Conservation (phyloP, 2,888 invertebrate species). For the Agriopis leucophaearia region DNA sequence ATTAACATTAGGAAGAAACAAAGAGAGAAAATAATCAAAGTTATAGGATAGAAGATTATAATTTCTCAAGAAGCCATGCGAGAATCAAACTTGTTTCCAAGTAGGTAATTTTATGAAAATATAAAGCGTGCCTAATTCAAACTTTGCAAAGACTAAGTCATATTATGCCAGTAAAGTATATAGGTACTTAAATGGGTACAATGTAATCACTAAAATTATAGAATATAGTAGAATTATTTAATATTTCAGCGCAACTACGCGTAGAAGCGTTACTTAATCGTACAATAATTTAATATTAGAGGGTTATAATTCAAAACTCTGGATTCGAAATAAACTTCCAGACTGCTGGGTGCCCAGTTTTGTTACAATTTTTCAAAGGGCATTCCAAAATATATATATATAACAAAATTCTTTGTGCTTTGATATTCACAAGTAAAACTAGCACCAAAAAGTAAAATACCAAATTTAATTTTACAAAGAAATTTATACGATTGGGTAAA, state of each 20-base stretch:
- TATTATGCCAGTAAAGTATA: slow-evolving; percentile 80
- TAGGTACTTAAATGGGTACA: slow-evolving; percentile 81
- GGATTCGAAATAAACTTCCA: slow-evolving; percentile 76
- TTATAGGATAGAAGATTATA: slow-evolving; percentile 44
- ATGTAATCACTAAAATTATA: slow-evolving; percentile 84
- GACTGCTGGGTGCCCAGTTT: slow-evolving; percentile 71
- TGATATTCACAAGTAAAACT: slow-evolving; percentile 10
- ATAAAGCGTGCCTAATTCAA: slow-evolving; percentile 77
- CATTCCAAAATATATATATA: slow-evolving; percentile 4
- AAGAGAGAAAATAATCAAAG: slow-evolving; percentile 41
- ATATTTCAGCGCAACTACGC: slow-evolving; percentile 83
- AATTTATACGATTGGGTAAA: slow-evolving; percentile 30
- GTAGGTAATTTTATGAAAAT: slow-evolving; percentile 54
- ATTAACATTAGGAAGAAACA: slow-evolving; percentile 49
- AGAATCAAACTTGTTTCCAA: slow-evolving; percentile 66
- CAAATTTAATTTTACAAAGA: slow-evolving; percentile 13
- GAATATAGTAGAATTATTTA: slow-evolving; percentile 75
- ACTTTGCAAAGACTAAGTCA: slow-evolving; percentile 74
- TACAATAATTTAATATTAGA: slow-evolving; percentile 77
- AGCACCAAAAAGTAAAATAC: slow-evolving; percentile 9
- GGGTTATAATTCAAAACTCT: slow-evolving; percentile 73
- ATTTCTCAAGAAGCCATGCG: slow-evolving; percentile 77
- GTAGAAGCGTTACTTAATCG: slow-evolving; percentile 81
- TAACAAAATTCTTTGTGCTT: slow-evolving; percentile 15
- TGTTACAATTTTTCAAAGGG: slow-evolving; percentile 28